phyloP scores from a whole-genome alignment of 2,113 vertebrate species.

The Catharus minimus region DNA sequence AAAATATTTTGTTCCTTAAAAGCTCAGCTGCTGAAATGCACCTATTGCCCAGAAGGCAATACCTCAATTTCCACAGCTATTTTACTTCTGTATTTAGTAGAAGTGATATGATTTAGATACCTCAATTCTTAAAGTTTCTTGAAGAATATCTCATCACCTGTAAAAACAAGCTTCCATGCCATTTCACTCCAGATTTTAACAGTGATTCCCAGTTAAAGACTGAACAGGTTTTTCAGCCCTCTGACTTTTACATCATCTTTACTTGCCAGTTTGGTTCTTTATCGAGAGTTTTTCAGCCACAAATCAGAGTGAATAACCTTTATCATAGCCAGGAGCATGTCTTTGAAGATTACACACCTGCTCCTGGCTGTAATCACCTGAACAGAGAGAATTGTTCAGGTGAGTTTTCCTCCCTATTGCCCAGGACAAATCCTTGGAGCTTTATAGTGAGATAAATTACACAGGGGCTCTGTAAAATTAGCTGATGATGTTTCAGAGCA shows the following conservation, averaged over 20 bases:
- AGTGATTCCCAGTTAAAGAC: not conserved
- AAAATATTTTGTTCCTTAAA: not conserved
- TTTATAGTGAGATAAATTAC: not conserved
- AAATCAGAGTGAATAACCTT: not conserved
- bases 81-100: not conserved
- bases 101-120: not conserved
- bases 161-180: not conserved
- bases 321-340: not conserved
- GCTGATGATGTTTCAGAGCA: not conserved
- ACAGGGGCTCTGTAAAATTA: not conserved
- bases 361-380: not conserved
- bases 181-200: not conserved
- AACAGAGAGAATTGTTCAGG: not conserved
- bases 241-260: not conserved
- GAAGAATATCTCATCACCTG: not conserved
- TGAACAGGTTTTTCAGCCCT: not conserved
- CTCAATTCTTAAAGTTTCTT: not conserved
- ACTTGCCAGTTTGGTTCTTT: not conserved
- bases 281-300: not conserved
- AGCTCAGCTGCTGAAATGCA: not conserved
- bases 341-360: not conserved
- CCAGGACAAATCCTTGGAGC: not conserved
- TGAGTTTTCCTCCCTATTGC: not conserved
- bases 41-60: not conserved
- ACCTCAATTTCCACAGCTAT: not conserved